These are phyloP conservation scores for Phaenicophaeus curvirostris DNA, from an alignment of 2,797 vertebrate genomes.

Conservation along the genomic window DNA sequence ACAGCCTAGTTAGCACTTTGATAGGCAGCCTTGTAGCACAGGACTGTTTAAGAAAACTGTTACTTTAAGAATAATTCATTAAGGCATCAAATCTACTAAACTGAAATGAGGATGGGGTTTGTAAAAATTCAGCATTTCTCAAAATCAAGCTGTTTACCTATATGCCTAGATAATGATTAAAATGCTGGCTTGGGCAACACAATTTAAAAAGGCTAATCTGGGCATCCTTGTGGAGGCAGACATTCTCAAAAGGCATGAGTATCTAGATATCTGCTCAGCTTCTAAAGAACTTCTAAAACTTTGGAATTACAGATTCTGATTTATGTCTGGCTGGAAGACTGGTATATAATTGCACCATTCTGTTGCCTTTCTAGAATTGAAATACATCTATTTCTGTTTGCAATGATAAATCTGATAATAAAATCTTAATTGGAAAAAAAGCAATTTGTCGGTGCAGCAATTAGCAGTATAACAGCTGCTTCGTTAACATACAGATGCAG, in stretches of 20 bases:
- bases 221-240: background rate
- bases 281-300: background rate
- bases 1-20: constrained; percentile 21
- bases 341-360: constrained; percentile 12
- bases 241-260: background rate
- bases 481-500: constrained; percentile 49
- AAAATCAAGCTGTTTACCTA: background rate
- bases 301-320: background rate
- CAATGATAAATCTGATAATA: constrained; percentile 56
- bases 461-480: constrained; percentile 64
- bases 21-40: background rate
- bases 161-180: background rate
- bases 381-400: constrained; percentile 51
- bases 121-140: background rate
- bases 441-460: constrained; percentile 51
- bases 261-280: background rate
- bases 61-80: constrained; percentile 41
- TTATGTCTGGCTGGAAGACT: background rate
- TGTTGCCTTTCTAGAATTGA: constrained; percentile 49
- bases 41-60: background rate
- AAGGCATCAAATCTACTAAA: background rate
- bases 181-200: background rate
- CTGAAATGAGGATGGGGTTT: background rate
- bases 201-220: background rate
- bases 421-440: constrained; percentile 63